Base-by-base conservation (phyloP, 2,797 vertebrate genomes). In the Megalops cyprinoides region DNA sequence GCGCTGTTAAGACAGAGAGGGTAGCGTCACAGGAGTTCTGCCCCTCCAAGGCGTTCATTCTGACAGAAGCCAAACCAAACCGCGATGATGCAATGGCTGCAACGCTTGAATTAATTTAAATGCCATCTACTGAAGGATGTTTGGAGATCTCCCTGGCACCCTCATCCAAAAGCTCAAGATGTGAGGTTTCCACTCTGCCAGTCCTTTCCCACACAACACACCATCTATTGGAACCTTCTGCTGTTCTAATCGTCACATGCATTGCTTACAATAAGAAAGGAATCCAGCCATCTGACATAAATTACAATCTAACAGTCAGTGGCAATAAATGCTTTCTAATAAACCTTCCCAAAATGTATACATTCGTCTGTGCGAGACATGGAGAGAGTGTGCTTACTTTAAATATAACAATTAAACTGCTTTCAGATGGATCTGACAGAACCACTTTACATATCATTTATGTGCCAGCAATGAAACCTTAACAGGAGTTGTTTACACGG, bases 21-120 rank as follows among this genome's bases (percentile, higher is more conserved):
- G 12, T 18, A 56, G 44, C 71, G 42, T 39, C 18, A 31, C 75
- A 75, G 69, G 82, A 60, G 65, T 34, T 48, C 76, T 55, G 55
- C 37, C 76, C 31, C 62, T 31, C 62, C 34, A 46, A 77, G 80
- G 77, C 39, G 49, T 48, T 20, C n/a, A 69, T 76, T 42, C 60
- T 71, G 18, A 48, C 79, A 62, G 76, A 85, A 84, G 77, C 79
- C 74, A 76, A 82, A 83, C 65, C 37, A 28, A 42, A 77, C 76
- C 80, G 12, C 80, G 77, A 84, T 82, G 83, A 84, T 79, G 73
- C 79, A 81, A 67, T 71, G 65, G 79, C 77, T 71, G 25, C 42
- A 25, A 62, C 78, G 77, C 86, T 83, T 82, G 77, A 87, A 82
- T 79, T 79, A 81, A 86, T 86, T 85, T 85, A 85, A 86, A 87